Conservation (phyloP, 2,888 invertebrate species). For the Sesia bembeciformis region DNA sequence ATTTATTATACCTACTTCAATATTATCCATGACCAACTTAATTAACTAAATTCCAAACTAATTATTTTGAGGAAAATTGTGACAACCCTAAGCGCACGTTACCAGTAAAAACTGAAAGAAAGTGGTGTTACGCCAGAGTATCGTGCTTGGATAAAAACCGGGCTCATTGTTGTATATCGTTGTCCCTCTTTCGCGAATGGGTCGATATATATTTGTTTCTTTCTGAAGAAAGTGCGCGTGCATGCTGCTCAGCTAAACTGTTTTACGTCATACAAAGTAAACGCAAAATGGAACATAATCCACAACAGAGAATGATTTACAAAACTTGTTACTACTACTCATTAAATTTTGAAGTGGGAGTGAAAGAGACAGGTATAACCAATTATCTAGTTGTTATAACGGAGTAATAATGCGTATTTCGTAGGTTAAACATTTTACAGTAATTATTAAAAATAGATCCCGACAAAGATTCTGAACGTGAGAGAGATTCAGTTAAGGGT, state of each 20-base stretch:
- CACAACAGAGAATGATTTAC: no score
- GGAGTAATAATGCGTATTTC: no score
- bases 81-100: neutral
- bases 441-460: no score
- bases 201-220: conserved; percentile 23
- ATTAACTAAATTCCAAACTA: no score
- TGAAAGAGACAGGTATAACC: no score
- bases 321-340: no score
- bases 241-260: conserved; percentile 31
- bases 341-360: no score
- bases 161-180: conserved; percentile 49
- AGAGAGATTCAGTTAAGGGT: no score
- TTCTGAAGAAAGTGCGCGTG: conserved; percentile 62
- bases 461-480: no score
- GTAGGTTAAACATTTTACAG: neutral
- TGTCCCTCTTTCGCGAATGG: conserved; percentile 25
- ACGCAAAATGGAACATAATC: neutral
- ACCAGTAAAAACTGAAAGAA: conserved; percentile 52
- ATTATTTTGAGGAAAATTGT: neutral
- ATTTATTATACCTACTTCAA: no score
- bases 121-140: conserved; percentile 52
- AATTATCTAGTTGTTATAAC: no score
- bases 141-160: conserved; percentile 38
- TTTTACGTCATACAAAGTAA: conserved; percentile 55
- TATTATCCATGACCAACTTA: no score